Evolutionary conservation across 2,888 invertebrate genomes (phyloP), one percentile per base, ranked within the genome.

Genomic region (Leucophenga montana): DNA sequence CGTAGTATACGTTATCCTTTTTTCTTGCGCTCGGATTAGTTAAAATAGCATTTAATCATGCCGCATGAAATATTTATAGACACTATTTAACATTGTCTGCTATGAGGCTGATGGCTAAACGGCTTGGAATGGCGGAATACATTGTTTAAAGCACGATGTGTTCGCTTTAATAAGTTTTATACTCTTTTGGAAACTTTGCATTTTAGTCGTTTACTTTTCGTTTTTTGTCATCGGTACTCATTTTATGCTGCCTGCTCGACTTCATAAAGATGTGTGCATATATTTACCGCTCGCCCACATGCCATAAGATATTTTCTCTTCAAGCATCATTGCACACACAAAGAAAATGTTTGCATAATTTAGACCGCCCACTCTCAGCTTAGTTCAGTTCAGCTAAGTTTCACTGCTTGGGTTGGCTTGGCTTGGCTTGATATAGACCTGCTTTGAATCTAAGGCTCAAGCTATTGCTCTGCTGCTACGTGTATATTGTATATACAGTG

Each of bases 311-410:
- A 59, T 48, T 61, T 68, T 48, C 48, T 67, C 31, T 68, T 50
- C 50, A 53, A 68, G 67, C 61, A 68, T 61, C 61, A 59, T 68
- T 48, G 61, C 59, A 50, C 53, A 33, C 39, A 64, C 62, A 64
- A 64, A 64, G 71, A 75, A 39, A 75, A 76, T 76, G 75, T 76
- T 76, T 76, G 73, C 76, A 76, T 73, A 73, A 75, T 75, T 74
- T 68, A 66, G 75, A 72, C 72, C 76, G 48, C 65, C 59, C 68
- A 68, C 62, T 46, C 33, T 48, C 16, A 27, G 8, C 39, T 27
- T 4, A 27, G 39, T 39, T 39, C 39, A 39, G 8, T 39, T 39
- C 39, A 39, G 39, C 11, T 39, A 39, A 39, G 39, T 39, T 39
- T 39, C 39, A 39, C 39, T 5, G 39, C 39, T 39, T 39, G 39